Conservation (phyloP, 2,888 invertebrate species). For the Amphipoea lucens region DNA sequence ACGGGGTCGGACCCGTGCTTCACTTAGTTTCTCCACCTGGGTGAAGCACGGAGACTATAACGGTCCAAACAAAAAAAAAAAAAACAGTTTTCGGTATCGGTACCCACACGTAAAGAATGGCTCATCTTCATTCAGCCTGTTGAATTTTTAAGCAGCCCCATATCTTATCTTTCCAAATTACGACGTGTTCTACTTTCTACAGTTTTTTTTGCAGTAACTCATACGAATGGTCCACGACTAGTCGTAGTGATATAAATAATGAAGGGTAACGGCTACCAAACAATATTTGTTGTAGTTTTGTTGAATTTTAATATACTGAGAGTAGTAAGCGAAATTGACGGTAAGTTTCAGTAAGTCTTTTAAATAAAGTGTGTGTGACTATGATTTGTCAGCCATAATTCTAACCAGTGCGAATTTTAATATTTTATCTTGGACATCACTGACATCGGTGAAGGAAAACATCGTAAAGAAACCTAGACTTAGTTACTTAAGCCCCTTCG, state of each 20-base stretch:
- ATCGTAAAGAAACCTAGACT: too few relatives aligned
- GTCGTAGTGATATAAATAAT: constrained; percentile 37
- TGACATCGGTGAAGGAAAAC: not conserved
- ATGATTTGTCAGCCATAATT: not conserved
- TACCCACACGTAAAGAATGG: not conserved
- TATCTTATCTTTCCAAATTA: constrained; percentile 54
- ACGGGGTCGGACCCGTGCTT: too few relatives aligned
- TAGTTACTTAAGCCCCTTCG: too few relatives aligned
- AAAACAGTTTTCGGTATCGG: not conserved
- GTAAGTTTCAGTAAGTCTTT: constrained; percentile 26
- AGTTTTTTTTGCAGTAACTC: constrained; percentile 42
- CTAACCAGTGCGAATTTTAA: not conserved
- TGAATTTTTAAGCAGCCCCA: constrained; percentile 50
- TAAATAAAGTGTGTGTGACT: not conserved
- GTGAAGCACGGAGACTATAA: too few relatives aligned
- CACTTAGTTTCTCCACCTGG: too few relatives aligned
- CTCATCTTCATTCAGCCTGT: constrained; percentile 2
- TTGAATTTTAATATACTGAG: constrained; percentile 14
- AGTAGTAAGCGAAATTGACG: constrained; percentile 14
- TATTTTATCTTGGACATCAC: not conserved
- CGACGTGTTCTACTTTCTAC: not conserved
- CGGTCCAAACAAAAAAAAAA: too few relatives aligned
- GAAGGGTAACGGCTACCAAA: constrained; percentile 15
- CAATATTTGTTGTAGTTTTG: constrained; percentile 19
- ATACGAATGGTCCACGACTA: constrained; percentile 27